phyloP scores from a whole-genome alignment of 2,888 invertebrate genomes.

The Idaea dimidiata region DNA sequence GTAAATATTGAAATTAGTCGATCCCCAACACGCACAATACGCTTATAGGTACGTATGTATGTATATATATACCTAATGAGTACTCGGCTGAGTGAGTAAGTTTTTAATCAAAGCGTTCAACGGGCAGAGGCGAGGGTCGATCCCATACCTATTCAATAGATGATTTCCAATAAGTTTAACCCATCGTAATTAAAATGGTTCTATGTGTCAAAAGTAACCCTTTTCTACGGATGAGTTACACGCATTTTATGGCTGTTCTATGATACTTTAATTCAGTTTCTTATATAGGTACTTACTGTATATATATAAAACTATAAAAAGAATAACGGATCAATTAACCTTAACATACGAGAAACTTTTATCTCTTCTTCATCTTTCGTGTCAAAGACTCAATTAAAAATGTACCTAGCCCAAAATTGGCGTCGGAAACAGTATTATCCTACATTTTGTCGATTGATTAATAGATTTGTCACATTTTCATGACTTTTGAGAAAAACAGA shows the following conservation, averaged over 20 bases:
- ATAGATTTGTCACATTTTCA: no score
- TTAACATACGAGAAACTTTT: no score
- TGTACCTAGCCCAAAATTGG: no score
- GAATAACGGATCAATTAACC: no score
- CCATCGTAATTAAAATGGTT: background rate
- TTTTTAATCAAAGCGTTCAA: background rate
- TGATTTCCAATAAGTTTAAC: background rate
- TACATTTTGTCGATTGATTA: no score
- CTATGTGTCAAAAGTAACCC: background rate
- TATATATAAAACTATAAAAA: no score
- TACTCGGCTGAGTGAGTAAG: background rate
- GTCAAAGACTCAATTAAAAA: no score
- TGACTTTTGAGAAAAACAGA: no score
- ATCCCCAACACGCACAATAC: no score
- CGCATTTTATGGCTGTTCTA: background rate
- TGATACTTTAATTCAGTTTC: background rate
- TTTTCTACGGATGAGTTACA: background rate
- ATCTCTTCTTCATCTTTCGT: no score
- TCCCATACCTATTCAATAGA: background rate
- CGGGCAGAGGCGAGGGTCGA: background rate
- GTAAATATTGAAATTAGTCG: background rate
- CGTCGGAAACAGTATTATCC: no score
- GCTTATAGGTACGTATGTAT: background rate
- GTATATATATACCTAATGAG: background rate
- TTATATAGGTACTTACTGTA: no score